A percentile compares a stretch with the other conserved stretches of the same genome.
Conservation (phyloP, 2,113 vertebrate species). For the Climacteris rufus region DNA sequence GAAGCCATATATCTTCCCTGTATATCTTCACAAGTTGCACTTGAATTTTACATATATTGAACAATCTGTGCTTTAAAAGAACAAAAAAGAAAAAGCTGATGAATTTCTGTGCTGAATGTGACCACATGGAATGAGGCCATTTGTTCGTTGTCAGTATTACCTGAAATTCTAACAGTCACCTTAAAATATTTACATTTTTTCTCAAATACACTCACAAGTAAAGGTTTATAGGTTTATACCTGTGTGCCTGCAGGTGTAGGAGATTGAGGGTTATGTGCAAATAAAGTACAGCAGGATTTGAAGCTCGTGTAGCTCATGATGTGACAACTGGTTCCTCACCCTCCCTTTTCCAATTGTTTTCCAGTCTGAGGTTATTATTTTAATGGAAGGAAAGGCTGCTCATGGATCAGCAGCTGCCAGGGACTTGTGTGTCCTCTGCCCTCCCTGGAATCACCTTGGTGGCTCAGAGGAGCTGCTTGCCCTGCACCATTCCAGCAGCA, state of each 20-base stretch:
- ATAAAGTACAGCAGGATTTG: not conserved
- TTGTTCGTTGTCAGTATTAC: not conserved
- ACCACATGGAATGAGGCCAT: accelerated
- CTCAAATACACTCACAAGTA: not conserved
- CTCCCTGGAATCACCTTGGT: not conserved
- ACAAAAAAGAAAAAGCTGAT: no score
- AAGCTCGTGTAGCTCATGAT: accelerated
- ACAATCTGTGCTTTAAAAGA: not conserved
- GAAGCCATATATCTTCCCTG: not conserved
- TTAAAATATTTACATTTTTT: not conserved
- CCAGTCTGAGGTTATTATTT: not conserved
- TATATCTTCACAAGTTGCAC: not conserved
- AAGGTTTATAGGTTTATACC: not conserved
- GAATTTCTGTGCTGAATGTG: not conserved
- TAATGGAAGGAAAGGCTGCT: not conserved
- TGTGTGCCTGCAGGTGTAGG: not conserved
- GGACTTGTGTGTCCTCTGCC: not conserved
- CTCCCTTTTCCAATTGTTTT: not conserved
- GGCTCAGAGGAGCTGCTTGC: not conserved
- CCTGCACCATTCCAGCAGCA: not conserved
- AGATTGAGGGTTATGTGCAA: no score
- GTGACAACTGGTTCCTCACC: not conserved
- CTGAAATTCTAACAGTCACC: not conserved
- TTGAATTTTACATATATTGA: not conserved
- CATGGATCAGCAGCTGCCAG: not conserved